Conservation (phyloP, 2,888 invertebrate species). For the Mythimna pallens region DNA sequence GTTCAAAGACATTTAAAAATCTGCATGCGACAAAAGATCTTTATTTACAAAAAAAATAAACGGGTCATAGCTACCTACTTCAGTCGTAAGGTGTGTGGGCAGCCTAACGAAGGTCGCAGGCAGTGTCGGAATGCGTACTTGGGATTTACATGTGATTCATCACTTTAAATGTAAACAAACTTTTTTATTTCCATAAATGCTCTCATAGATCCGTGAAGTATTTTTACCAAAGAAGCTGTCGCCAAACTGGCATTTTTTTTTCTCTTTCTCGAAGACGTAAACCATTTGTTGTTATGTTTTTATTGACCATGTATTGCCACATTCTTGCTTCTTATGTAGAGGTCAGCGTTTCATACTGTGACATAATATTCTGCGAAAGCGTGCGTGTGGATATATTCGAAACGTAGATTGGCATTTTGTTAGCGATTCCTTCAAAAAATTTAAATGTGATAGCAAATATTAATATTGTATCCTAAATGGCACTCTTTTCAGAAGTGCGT, state of each 20-base stretch:
- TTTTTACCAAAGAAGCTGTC: slow-evolving; percentile 54
- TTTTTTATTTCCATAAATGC: slow-evolving; percentile 73
- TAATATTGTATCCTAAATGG: background rate
- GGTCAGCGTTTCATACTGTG: slow-evolving; percentile 34
- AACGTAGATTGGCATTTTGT: slow-evolving; percentile 20
- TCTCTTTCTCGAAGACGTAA: slow-evolving; percentile 12
- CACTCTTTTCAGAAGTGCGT: too few species aligned
- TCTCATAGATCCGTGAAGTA: slow-evolving; percentile 80
- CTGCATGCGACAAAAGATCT: slow-evolving; percentile 8
- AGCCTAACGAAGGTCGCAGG: slow-evolving; percentile 77
- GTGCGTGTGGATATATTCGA: background rate
- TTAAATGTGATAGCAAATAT: slow-evolving; percentile 6
- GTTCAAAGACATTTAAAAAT: slow-evolving; percentile 38
- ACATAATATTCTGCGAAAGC: slow-evolving; percentile 32
- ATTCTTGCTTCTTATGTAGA: slow-evolving; percentile 33
- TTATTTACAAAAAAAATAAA: slow-evolving; percentile 15
- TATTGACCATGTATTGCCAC: slow-evolving; percentile 25
- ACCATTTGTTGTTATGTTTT: slow-evolving; percentile 29
- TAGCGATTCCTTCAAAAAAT: slow-evolving; percentile 7
- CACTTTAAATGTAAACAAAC: slow-evolving; percentile 82
- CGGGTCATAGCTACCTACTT: background rate
- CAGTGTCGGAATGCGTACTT: slow-evolving; percentile 74
- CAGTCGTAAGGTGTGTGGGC: slow-evolving; percentile 64
- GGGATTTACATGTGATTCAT: slow-evolving; percentile 86
- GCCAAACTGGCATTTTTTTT: slow-evolving; percentile 17